Base-by-base conservation (phyloP, 2,888 invertebrate genomes). In the Temnothorax rugatulus region DNA sequence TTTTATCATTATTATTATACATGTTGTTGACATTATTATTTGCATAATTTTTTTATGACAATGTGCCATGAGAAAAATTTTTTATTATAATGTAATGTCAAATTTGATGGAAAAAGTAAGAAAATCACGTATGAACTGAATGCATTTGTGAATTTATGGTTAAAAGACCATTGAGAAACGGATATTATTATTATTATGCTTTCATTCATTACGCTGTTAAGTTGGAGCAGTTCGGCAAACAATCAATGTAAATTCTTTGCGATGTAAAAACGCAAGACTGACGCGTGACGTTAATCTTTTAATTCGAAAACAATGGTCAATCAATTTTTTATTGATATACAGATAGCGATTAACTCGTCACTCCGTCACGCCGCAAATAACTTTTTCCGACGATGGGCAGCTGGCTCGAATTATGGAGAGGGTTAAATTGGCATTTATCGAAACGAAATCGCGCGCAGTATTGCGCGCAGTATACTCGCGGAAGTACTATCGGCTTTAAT, bases 401-500 rank as follows among this genome's bases (percentile, higher is more conserved):
- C 34, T 18, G n/a, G 34, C 52, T 68, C 21, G 47, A 77, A 83
- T 66, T 83, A 59, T 66, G 21, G 76, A 25, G 47, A 52, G 63
- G 38, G 34, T 52, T 64, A 61, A 75, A 73, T 50, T 75, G 29
- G 29, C 57, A 64, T 57, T 64, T 25, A 52, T 25, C 79, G 52
- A 54, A 69, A 79, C 44, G 57, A 77, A 81, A 83, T 66, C 83
- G 38, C 50, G 29, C 15, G 64, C 21, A n/a, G 34, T 47, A 82
- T 74, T 82, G 84, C 47, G 44, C 29, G 29, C 29, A 29, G 29
- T 29, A 4, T 29, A 29, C 38, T 47, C 69, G 81, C 54, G 59
- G 54, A 74, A 86, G 86, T 61, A 47, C 82, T 81, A 84, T 86
- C 82, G 64, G 75, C 74, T 84, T 86, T 90, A 88, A 90, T 90